phyloP scores from a whole-genome alignment of 1,140 invertebrate species.

The Bathynomus jamesi region DNA sequence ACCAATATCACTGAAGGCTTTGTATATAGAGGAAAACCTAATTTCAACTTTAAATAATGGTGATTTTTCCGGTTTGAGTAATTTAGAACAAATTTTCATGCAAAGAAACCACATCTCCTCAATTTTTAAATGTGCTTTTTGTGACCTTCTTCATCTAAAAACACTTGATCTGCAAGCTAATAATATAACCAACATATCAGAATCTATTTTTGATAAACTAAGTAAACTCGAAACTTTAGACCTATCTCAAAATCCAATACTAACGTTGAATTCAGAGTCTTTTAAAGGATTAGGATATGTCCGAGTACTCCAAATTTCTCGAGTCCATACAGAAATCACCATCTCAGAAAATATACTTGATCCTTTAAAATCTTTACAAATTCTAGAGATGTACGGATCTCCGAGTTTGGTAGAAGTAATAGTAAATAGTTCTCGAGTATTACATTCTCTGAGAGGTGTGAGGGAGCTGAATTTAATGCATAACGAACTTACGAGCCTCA shows the following conservation, averaged over 20 bases:
- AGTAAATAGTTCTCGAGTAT: conserved; percentile 25
- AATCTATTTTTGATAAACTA: conserved; percentile 42
- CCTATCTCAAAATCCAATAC: conserved; percentile 66
- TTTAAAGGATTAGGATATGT: conserved; percentile 57
- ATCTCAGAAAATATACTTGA: conserved; percentile 43
- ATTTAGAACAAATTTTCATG: conserved; percentile 60
- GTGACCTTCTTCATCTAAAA: conserved; percentile 54
- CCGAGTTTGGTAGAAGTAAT: conserved; percentile 48
- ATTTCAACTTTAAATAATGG: conserved; percentile 55
- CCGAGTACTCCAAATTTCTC: conserved; percentile 57
- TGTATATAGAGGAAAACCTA: conserved; percentile 59
- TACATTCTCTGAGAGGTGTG: conserved; percentile 53
- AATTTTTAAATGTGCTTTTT: conserved; percentile 59
- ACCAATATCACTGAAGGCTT: conserved; percentile 52
- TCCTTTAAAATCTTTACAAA: conserved; percentile 58
- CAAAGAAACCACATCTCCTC: conserved; percentile 57
- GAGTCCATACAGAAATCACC: conserved; percentile 55
- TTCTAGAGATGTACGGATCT: conserved; percentile 64
- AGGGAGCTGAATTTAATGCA: conserved; percentile 60
- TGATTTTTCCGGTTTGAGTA: conserved; percentile 60
- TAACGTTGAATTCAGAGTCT: conserved; percentile 54
- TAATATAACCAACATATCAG: conserved; percentile 42
- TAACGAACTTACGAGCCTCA: conserved; percentile 54
- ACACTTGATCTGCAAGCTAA: conserved; percentile 46
- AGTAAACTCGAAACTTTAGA: conserved; percentile 53